Percentiles rank a stretch among this genome's conserved stretches.
Evolutionary conservation across 2,797 vertebrate species (phyloP).

Genomic region (Sebastes itinus): DNA sequence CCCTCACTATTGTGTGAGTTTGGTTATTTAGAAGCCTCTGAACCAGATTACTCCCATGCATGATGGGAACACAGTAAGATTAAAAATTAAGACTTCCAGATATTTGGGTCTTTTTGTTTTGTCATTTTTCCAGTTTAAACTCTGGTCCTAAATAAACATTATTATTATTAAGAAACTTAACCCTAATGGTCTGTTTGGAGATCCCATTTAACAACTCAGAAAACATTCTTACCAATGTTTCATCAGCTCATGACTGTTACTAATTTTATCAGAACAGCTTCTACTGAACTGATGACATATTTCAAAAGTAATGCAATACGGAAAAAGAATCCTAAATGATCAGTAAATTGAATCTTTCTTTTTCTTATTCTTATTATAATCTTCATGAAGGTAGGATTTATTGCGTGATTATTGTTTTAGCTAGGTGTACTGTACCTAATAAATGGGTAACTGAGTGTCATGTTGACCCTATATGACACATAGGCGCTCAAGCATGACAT

Average conservation of each 20-base stretch:
- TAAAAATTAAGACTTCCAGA: neutral
- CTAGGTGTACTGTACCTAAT: neutral
- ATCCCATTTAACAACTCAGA: neutral
- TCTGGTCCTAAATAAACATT: neutral
- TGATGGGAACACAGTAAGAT: neutral
- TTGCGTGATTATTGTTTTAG: neutral
- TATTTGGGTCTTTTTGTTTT: neutral
- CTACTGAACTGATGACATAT: neutral
- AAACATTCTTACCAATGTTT: neutral
- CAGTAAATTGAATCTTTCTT: neutral
- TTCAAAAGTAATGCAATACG: neutral
- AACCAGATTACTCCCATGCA: neutral
- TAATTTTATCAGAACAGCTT: neutral
- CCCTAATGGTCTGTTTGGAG: neutral
- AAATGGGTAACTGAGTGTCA: neutral
- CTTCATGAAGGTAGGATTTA: neutral
- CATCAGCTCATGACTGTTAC: neutral
- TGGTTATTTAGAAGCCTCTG: neutral
- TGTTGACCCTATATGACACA: neutral
- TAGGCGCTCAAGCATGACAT: neutral
- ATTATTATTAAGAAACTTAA: neutral
- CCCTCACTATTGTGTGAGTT: neutral
- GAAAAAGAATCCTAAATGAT: neutral
- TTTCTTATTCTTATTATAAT: neutral
- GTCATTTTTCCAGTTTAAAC: neutral